Evolutionary conservation across 2,797 vertebrate genomes (phyloP).

Genomic region (Paguma larvata): DNA sequence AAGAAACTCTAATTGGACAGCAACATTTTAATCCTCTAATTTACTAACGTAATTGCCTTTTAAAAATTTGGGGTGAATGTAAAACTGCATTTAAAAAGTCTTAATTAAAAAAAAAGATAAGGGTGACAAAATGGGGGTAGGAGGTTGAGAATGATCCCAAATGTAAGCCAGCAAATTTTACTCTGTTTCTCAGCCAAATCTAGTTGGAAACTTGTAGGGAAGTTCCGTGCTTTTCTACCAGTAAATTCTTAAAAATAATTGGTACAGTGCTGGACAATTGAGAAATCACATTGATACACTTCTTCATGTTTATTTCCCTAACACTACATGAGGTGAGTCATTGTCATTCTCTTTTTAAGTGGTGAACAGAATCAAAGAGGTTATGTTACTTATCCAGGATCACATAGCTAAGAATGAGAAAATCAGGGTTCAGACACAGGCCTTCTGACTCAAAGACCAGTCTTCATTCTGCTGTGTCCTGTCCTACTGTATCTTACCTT

Average conservation of each 20-base stretch:
- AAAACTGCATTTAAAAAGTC: background rate
- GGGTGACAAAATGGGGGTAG: no score
- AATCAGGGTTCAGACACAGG: background rate
- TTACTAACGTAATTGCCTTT: background rate
- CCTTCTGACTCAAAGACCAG: constrained; percentile 21
- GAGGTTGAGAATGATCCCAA: background rate
- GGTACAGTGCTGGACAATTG: background rate
- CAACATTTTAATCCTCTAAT: constrained; percentile 31
- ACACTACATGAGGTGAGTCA: background rate
- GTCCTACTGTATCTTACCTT: background rate
- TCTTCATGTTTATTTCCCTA: constrained; percentile 49
- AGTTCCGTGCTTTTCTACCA: constrained; percentile 35
- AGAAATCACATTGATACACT: constrained; percentile 2
- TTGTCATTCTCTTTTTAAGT: constrained; percentile 40
- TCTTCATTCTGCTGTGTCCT: background rate
- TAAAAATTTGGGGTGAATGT: background rate
- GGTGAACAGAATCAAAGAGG: constrained; percentile 10
- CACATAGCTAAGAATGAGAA: background rate
- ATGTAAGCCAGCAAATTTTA: background rate
- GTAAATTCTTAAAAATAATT: constrained; percentile 54
- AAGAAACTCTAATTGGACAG: constrained; percentile 39
- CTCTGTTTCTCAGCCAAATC: background rate
- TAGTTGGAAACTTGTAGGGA: background rate
- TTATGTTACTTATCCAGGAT: background rate
- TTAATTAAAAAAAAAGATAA: background rate